phyloP scores from a whole-genome alignment of 2,797 vertebrate species.

The Acrossocheilus fasciatus region DNA sequence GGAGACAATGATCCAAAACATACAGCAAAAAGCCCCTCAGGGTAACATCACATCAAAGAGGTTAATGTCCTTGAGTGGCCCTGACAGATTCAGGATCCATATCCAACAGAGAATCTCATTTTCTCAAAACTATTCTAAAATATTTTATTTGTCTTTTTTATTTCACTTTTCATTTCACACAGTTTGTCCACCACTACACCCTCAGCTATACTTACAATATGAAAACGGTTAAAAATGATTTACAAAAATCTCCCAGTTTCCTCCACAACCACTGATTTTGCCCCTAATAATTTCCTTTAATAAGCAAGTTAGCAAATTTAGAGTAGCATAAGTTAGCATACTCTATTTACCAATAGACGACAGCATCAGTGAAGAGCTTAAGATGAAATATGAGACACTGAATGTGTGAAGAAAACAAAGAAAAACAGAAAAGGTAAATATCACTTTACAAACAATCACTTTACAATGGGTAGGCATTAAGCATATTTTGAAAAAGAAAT shows the following conservation, averaged over 20 bases:
- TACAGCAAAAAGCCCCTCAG: slow-evolving; percentile 4
- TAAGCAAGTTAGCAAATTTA: not conserved
- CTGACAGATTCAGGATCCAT: not conserved
- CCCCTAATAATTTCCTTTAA: too few species aligned
- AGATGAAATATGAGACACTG: not conserved
- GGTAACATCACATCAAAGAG: slow-evolving; percentile 9
- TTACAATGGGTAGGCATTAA: too few species aligned
- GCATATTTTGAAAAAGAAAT: too few species aligned
- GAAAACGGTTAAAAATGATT: not conserved
- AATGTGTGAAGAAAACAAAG: not conserved
- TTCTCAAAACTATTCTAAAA: not conserved
- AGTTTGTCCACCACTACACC: not conserved
- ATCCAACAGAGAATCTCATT: not conserved
- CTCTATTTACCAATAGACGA: not conserved
- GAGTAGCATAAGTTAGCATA: not conserved
- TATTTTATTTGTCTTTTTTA: not conserved
- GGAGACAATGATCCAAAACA: slow-evolving; percentile 24
- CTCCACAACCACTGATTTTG: not conserved
- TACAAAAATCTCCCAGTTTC: not conserved
- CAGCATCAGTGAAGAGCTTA: not conserved
- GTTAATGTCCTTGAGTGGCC: slow-evolving; percentile 6
- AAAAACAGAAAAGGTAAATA: too few species aligned
- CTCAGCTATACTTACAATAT: not conserved
- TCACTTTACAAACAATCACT: too few species aligned
- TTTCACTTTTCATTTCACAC: not conserved